These are phyloP conservation scores for Tokudaia muenninki DNA, from an alignment of 2,797 vertebrate genomes.

Conservation along the genomic window DNA sequence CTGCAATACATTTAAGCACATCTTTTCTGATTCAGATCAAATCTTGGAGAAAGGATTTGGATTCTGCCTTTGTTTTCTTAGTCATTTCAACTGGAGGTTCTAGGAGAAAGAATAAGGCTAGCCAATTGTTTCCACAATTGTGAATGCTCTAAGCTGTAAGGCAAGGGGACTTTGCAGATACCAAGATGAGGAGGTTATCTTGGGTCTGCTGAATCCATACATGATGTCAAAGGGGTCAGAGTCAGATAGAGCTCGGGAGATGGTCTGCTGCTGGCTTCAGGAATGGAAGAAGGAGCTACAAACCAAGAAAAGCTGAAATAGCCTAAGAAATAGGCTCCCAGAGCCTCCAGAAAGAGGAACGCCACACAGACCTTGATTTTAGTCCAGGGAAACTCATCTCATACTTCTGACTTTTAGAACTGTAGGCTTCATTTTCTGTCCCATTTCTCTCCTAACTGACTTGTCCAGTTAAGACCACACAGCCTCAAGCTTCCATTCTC, in stretches of 20 bases:
- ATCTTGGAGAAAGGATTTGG: not conserved
- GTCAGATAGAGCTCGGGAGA: not conserved
- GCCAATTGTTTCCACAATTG: not conserved
- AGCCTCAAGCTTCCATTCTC: not conserved
- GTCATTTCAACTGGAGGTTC: not conserved
- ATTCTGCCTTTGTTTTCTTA: constrained; percentile 29
- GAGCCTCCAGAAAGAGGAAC: not conserved
- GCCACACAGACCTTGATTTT: not conserved
- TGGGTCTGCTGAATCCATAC: not conserved
- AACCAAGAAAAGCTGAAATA: not conserved
- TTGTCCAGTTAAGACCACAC: not conserved
- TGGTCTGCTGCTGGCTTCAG: not conserved
- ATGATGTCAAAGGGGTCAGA: not conserved
- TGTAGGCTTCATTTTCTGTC: not conserved
- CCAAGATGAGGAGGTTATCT: not conserved
- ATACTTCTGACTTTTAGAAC: not conserved
- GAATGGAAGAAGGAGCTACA: not conserved
- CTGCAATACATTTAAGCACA: not conserved
- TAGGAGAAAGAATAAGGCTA: not conserved
- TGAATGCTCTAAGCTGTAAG: not conserved
- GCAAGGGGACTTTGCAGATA: not conserved
- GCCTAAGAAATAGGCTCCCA: not conserved
- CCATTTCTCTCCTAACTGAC: not conserved
- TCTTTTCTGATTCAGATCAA: not conserved
- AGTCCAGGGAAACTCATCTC: not conserved